phyloP scores from a whole-genome alignment of 2,797 vertebrate species.

The Pygocentrus nattereri region DNA sequence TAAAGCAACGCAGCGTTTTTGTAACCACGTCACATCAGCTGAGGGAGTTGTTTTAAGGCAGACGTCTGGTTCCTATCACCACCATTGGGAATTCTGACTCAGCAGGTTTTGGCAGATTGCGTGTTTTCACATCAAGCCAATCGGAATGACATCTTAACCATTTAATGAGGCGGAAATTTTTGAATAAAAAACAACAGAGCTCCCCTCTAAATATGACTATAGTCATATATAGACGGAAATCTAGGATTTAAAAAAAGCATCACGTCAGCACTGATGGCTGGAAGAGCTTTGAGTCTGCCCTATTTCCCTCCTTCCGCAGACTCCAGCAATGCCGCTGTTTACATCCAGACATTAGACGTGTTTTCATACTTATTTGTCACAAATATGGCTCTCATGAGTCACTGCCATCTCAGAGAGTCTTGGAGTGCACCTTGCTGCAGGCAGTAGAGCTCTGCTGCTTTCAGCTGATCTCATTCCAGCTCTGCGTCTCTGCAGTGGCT shows the following conservation, averaged over 20 bases:
- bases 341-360: background rate
- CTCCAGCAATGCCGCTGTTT: slow-evolving; percentile 19
- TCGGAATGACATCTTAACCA: too few relatives aligned
- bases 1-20: too few relatives aligned
- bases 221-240: slow-evolving; percentile 20
- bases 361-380: slow-evolving; percentile 11
- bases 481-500: slow-evolving; percentile 28
- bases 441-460: slow-evolving; percentile 14
- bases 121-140: too few relatives aligned
- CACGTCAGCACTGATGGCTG: background rate
- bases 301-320: background rate
- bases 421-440: slow-evolving; percentile 10
- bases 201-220: slow-evolving; percentile 13
- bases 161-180: too few relatives aligned
- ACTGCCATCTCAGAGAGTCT: slow-evolving; percentile 23
- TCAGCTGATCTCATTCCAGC: slow-evolving; percentile 28
- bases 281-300: background rate
- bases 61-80: too few relatives aligned
- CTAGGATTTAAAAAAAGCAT: background rate
- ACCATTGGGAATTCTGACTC: too few relatives aligned
- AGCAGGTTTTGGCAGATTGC: too few relatives aligned
- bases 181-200: too few relatives aligned
- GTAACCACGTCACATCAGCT: too few relatives aligned
- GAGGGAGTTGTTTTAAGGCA: too few relatives aligned
- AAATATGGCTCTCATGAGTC: background rate